Conservation (phyloP, 2,113 vertebrate genomes). For the Tyrannus savana region DNA sequence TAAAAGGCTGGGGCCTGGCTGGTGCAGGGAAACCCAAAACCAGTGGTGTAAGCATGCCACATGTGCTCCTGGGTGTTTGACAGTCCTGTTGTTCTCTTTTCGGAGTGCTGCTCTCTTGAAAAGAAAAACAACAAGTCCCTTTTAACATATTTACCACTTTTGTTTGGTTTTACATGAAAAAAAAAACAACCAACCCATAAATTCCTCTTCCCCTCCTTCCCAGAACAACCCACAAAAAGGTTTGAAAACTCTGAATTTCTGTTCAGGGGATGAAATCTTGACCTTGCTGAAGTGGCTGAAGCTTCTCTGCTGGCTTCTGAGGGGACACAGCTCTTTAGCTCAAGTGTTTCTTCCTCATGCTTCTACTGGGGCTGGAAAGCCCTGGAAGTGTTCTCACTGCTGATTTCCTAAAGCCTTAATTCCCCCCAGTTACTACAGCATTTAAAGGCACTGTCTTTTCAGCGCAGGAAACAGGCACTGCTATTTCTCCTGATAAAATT, state of each 20-base stretch:
- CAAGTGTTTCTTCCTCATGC: neutral
- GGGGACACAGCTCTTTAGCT: neutral
- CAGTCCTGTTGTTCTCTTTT: neutral
- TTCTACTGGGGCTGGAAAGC: neutral
- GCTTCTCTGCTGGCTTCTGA: neutral
- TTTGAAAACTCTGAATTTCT: neutral
- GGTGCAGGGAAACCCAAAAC: neutral
- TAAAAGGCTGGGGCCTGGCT: neutral
- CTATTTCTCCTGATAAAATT: constrained; percentile 18
- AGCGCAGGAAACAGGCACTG: neutral
- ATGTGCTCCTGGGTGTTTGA: neutral
- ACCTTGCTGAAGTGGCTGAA: neutral
- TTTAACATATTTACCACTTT: neutral
- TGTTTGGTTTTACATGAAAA: neutral
- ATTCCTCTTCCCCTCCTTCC: neutral
- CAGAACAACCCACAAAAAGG: neutral
- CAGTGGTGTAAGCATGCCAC: neutral
- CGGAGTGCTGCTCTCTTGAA: neutral
- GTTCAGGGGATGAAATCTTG: neutral
- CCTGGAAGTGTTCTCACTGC: neutral
- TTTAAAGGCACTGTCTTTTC: neutral
- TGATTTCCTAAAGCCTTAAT: neutral
- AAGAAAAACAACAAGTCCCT: neutral
- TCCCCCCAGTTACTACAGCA: neutral
- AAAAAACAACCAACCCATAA: rapidly evolving